A percentile compares a stretch with the other conserved stretches of the same genome.
phyloP scores from a whole-genome alignment of 2,797 vertebrate genomes.

The Falco cherrug region DNA sequence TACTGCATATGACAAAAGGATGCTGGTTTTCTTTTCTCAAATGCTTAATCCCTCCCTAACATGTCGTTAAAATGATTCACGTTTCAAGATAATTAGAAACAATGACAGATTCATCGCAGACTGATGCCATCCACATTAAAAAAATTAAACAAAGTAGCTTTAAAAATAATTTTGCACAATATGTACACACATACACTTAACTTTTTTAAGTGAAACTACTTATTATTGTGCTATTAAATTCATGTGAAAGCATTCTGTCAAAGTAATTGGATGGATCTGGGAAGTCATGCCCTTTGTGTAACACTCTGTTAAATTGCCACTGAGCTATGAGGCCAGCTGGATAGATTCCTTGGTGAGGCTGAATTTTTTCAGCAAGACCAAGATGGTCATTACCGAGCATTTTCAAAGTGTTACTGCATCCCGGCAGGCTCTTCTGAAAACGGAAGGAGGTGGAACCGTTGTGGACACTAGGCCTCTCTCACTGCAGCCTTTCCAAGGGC shows the following conservation, averaged over 20 bases:
- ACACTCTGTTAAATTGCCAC: neutral
- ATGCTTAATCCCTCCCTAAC: neutral
- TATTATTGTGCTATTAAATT: neutral
- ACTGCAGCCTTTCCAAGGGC: accelerated
- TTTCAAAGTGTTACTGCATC: neutral
- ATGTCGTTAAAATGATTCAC: neutral
- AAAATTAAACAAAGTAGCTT: neutral
- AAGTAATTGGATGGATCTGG: neutral
- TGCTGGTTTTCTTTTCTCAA: neutral
- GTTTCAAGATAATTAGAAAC: neutral
- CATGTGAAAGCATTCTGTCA: neutral
- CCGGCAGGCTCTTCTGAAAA: neutral
- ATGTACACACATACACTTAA: accelerated
- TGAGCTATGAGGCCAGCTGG: accelerated
- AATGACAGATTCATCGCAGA: neutral
- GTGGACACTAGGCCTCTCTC: neutral
- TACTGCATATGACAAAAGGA: neutral
- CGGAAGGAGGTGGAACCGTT: neutral
- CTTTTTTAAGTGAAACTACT: neutral
- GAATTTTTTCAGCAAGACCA: neutral
- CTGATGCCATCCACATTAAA: neutral
- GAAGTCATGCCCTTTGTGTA: neutral
- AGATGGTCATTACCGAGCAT: neutral
- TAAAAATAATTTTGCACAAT: neutral
- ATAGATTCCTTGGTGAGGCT: neutral